Evolutionary conservation across 2,888 invertebrate genomes (phyloP).

Genomic region (Tetramorium bicarinatum): DNA sequence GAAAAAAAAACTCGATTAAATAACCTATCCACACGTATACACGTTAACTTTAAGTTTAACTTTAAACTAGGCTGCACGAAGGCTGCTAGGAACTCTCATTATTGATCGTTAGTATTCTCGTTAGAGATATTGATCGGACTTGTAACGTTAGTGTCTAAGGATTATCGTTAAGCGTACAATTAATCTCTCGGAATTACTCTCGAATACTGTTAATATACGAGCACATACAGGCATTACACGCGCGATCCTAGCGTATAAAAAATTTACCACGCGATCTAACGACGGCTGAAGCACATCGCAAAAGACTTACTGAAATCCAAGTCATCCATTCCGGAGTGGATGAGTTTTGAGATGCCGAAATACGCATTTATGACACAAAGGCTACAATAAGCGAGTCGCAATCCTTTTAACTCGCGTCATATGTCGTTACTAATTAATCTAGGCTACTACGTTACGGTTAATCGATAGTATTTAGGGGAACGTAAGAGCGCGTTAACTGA

Average conservation of each 20-base stretch:
- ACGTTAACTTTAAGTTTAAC: conserved; percentile 15
- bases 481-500: conserved; percentile 1
- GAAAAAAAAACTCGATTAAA: background rate
- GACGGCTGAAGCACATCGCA: background rate
- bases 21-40: background rate
- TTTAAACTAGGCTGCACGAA: conserved; percentile 21
- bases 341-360: background rate
- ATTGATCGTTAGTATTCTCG: conserved; percentile 7
- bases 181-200: conserved; percentile 1
- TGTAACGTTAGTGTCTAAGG: background rate
- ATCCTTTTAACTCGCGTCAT: conserved; percentile 16
- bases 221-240: conserved; percentile 1
- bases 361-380: conserved; percentile 18
- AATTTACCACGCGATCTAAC: background rate
- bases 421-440: background rate
- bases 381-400: background rate
- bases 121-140: background rate
- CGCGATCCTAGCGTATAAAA: background rate
- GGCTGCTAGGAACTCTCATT: background rate
- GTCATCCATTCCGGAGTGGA: conserved; percentile 41
- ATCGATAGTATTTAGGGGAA: conserved; percentile 30
- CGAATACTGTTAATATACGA: background rate
- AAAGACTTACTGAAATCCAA: conserved; percentile 24
- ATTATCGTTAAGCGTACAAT: conserved; percentile 22
- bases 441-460: background rate